Percentiles rank a stretch among this genome's conserved stretches.
Evolutionary conservation across 2,797 vertebrate genomes (phyloP).

Genomic region (Sebastes matsubarae): DNA sequence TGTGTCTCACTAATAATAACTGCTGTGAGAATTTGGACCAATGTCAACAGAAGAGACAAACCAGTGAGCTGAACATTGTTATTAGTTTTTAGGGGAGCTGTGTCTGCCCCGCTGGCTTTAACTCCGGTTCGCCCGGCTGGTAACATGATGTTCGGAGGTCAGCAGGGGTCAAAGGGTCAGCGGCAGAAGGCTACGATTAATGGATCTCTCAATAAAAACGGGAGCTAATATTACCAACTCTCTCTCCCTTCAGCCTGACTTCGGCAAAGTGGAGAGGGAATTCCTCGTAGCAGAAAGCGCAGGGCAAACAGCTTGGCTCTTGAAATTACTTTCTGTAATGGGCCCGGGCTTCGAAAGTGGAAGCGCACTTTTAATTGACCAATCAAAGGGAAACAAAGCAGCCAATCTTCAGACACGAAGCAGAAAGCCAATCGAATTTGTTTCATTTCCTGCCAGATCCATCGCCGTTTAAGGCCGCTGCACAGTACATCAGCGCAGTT

Average conservation of each 20-base stretch:
- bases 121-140: constrained; percentile 45
- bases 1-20: neutral
- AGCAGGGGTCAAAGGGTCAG: constrained; percentile 80
- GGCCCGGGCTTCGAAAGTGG: constrained; percentile 64
- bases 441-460: constrained; percentile 76
- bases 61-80: neutral
- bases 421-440: constrained; percentile 72
- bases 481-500: constrained; percentile 72
- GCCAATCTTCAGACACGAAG: constrained; percentile 64
- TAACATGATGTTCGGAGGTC: constrained; percentile 85
- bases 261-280: constrained; percentile 73
- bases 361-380: constrained; percentile 79
- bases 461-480: constrained; percentile 56
- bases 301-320: constrained; percentile 78
- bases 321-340: constrained; percentile 79
- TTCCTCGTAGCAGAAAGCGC: constrained; percentile 65
- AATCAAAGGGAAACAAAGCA: constrained; percentile 76
- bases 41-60: neutral
- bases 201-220: constrained; percentile 85
- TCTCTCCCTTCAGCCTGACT: constrained; percentile 64
- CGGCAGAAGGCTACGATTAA: constrained; percentile 83
- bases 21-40: neutral
- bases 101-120: constrained; percentile 3
- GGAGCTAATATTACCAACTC: constrained; percentile 84
- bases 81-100: constrained; percentile 7